Conservation (phyloP, 2,797 vertebrate genomes). For the Tamandua tetradactyla region DNA sequence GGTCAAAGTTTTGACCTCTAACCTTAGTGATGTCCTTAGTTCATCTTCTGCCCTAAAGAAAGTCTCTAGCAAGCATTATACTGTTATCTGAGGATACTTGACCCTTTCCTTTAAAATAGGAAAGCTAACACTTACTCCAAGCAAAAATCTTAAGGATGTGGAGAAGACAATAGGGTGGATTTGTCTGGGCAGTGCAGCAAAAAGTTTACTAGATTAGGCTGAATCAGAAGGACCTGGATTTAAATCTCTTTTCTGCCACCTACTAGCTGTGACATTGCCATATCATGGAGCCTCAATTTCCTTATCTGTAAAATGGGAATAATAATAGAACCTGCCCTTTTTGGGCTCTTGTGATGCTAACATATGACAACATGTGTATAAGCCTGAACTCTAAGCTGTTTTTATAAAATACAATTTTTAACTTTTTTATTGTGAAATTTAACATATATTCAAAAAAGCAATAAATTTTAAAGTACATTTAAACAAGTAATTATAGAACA, state of each 20-base stretch:
- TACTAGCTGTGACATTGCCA: constrained; percentile 15
- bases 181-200: not conserved
- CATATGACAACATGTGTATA: not conserved
- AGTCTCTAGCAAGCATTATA: not conserved
- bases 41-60: not conserved
- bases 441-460: too few species aligned
- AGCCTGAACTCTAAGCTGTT: not conserved
- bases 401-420: not conserved
- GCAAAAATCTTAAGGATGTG: not conserved
- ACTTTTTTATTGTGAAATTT: too few species aligned
- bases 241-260: constrained; percentile 12
- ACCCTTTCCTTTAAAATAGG: not conserved
- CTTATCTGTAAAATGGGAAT: constrained; percentile 31
- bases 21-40: not conserved
- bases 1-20: not conserved
- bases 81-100: not conserved
- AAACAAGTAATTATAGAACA: too few species aligned
- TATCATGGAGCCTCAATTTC: not conserved
- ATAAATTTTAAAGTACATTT: too few species aligned
- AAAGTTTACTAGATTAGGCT: not conserved
- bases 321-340: not conserved
- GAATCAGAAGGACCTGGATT: constrained; percentile 17
- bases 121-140: not conserved
- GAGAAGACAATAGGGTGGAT: not conserved
- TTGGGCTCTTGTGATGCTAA: not conserved